Base-by-base conservation (phyloP, 2,113 vertebrate genomes). In the Gobius niger region DNA sequence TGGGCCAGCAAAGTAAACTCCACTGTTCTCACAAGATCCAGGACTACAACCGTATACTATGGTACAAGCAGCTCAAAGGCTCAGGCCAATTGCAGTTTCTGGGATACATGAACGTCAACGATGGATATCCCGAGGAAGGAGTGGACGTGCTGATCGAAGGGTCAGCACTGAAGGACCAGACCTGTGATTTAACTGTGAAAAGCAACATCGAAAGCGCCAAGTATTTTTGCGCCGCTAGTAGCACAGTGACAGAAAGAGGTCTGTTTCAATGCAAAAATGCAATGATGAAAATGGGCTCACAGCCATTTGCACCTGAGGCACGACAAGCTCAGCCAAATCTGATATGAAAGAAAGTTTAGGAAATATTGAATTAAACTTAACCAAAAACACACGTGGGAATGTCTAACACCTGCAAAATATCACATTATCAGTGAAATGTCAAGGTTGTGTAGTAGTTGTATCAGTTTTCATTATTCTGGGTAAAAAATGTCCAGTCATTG, bases 11-110 rank as follows among this genome's bases (percentile, higher is more conserved):
- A 6, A 68, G 47, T 3, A 10, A 0, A 16, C 65, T 89, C 9
- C 52, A 0, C 7, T 91, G 89, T 72, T 47, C 15, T 10, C 86
- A 89, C 56, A 41, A 14, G 0, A 74, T 78, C 51, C 0, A 57
- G 40, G 24, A 40, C 6, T 57, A 40, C 24, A 40, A 57, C 24
- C 24, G 24, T 40, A 57, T 57, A 7, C 24, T 40, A 0, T 57
- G 24, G 54, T 57, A 57, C 54, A 57, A 57, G 19, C 24, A 57
- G 24, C 7, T 19, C 54, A 15, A 57, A 54, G 18, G 24, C 18
- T 54, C 51, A 4, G 13, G 16, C 3, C 42, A 12, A 11, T n/a
- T 63, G n/a, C 61, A 63, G 61, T 44, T 63, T 46, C 44, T 63
- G 5, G 61, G 61, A 47, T 47, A 47, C 42, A 63, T 63, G 61